Percentiles rank a stretch among this genome's conserved stretches.
phyloP scores from a whole-genome alignment of 23 tunicate genomes.

The Ascidia mentula region DNA sequence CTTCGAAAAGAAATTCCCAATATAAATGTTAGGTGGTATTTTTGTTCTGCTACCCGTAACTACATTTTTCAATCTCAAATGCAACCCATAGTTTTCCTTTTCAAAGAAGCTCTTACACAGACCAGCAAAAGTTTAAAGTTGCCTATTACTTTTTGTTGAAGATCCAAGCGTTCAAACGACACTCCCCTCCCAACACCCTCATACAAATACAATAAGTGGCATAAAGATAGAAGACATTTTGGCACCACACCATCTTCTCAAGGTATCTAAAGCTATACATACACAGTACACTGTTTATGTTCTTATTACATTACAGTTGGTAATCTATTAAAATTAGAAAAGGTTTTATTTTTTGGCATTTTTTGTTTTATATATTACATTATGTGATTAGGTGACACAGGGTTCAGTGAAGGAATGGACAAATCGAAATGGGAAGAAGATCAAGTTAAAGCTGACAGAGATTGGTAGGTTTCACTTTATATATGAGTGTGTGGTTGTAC shows the following conservation, averaged over 20 bases:
- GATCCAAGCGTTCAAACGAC: slow-evolving; percentile 23
- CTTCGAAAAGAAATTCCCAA: too few relatives aligned
- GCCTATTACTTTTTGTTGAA: neutral
- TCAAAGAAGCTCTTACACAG: too few relatives aligned
- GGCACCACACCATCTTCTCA: slow-evolving; percentile 22
- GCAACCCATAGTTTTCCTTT: too few relatives aligned
- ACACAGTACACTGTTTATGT: neutral
- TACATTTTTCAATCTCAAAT: too few relatives aligned
- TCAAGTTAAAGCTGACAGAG: slow-evolving; percentile 91
- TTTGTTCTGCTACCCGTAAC: too few relatives aligned
- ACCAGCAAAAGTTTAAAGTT: too few relatives aligned
- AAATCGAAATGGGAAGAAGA: slow-evolving; percentile 77
- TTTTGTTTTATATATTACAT: neutral
- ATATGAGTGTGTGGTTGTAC: too few relatives aligned
- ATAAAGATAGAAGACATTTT: slow-evolving; percentile 42
- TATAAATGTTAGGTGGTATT: too few relatives aligned
- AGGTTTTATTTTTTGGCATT: neutral
- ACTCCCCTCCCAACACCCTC: slow-evolving; percentile 98
- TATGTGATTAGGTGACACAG: slow-evolving; percentile 12
- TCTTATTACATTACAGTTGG: neutral
- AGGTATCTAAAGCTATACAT: neutral
- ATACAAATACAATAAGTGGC: slow-evolving; percentile 96
- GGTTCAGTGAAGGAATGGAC: slow-evolving; percentile 21
- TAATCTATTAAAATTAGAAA: neutral
- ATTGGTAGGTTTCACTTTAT: slow-evolving; percentile 62